Base-by-base conservation (phyloP, 2,113 vertebrate genomes). In the Cheirogaleus medius region DNA sequence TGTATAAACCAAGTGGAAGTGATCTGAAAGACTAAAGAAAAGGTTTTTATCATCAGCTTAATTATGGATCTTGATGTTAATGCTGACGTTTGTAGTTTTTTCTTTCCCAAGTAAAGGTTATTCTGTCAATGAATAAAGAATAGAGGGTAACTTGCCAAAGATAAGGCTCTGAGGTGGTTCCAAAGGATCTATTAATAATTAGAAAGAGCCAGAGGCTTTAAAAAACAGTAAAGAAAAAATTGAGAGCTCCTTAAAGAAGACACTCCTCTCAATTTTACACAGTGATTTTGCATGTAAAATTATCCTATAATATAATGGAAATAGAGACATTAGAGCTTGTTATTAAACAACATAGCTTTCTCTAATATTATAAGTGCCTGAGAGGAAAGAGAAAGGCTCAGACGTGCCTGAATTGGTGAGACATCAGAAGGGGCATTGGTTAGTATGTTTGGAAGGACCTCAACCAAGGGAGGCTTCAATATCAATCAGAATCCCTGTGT, bases 61-160 rank as follows among this genome's bases (percentile, higher is more conserved):
- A 97, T 97, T 97, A 97, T 89, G 87, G 32, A 87, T 85, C 39
- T 97, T 81, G 18, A 95, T 97, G 64, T 82, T 91, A 97, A 83
- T 92, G 83, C 47, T 94, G 95, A 95, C 95, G 88, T 91, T 92
- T 87, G 39, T 27, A 37, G 56, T 54, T 73, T 90, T 95, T 91
- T 94, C 17, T 82, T 71, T 64, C 71, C 86, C 54, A 94, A 91
- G 1, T 80, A 96, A 98, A 97, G 74, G 49, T 92, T 98, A 93
- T 83, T 90, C 63, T 85, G 81, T 39, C 32, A 10, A 32, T 73
- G 39, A 92, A 74, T 49, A 85, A 95, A 97, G 80, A 85, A 91
- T 82, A 97, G 68, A 97, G 88, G 69, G 87, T 93, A 54, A 77
- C 68, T 54, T 86, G 95, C 81, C 76, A 97, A 94, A 91, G 52